These are phyloP conservation scores for Scolopax bukidnonensis DNA, from an alignment of 2,797 vertebrate genomes.

Conservation along the genomic window DNA sequence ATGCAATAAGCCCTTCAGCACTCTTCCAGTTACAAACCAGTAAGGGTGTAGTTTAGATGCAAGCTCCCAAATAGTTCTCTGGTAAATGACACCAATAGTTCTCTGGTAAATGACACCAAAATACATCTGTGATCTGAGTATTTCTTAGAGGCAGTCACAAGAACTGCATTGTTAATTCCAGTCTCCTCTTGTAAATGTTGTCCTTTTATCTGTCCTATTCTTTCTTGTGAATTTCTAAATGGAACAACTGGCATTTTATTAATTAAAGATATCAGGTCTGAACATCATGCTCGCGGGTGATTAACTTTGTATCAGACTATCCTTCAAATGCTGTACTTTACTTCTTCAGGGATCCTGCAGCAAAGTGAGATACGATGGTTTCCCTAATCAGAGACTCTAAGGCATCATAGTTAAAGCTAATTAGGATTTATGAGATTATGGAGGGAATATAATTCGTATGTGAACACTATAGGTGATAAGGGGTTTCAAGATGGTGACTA, in stretches of 20 bases:
- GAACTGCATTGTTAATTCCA: not conserved
- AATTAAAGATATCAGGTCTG: not conserved
- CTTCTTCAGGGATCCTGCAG: not conserved
- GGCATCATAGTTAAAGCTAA: conserved; percentile 12
- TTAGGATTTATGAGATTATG: conserved; percentile 25
- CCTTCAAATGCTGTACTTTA: not conserved
- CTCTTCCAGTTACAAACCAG: not conserved
- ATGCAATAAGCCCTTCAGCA: not conserved
- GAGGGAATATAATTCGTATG: not conserved
- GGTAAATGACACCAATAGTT: not conserved
- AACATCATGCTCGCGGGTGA: not conserved
- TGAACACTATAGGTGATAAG: not conserved
- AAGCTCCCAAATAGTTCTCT: not conserved
- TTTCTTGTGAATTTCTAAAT: not conserved
- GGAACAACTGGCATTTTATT: not conserved
- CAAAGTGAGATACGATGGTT: not conserved
- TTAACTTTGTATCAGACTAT: not conserved
- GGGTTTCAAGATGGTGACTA: not conserved
- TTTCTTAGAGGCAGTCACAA: not conserved
- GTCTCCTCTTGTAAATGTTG: not conserved
- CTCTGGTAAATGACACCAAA: not conserved
- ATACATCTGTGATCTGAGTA: not conserved
- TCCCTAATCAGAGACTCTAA: conserved; percentile 4
- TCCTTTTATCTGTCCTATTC: not conserved
- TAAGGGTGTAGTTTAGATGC: not conserved